Conservation (phyloP, 2,888 invertebrate genomes). For the Limenitis camilla region DNA sequence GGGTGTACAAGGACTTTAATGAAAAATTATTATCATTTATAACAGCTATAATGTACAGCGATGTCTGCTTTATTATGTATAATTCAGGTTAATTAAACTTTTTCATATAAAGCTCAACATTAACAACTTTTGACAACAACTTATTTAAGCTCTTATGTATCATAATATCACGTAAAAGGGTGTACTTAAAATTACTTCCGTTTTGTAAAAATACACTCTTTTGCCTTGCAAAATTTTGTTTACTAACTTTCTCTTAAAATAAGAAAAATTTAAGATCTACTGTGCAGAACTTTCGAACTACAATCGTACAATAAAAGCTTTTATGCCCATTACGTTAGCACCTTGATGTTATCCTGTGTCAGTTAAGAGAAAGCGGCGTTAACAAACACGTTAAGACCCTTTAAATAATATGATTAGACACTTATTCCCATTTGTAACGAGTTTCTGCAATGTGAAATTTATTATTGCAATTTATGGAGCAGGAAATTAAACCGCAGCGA, state of each 20-base stretch:
- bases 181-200: too few relatives aligned
- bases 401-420: background rate
- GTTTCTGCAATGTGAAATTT: constrained; percentile 7
- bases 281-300: background rate
- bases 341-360: background rate
- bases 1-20: background rate
- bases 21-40: background rate
- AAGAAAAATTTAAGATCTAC: background rate
- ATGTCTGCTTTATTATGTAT: background rate
- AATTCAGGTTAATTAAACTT: constrained; percentile 1
- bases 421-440: constrained; percentile 2
- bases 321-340: background rate
- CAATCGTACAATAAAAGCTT: background rate
- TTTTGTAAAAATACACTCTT: too few relatives aligned
- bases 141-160: too few relatives aligned
- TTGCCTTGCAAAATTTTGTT: background rate
- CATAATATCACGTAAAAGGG: too few relatives aligned
- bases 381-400: background rate
- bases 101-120: background rate
- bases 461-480: constrained; percentile 9
- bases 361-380: constrained; percentile 8
- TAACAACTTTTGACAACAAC: too few relatives aligned
- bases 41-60: background rate
- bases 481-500: constrained; percentile 7
- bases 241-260: background rate